phyloP scores from a whole-genome alignment of 2,113 vertebrate species.

The Origma solitaria region DNA sequence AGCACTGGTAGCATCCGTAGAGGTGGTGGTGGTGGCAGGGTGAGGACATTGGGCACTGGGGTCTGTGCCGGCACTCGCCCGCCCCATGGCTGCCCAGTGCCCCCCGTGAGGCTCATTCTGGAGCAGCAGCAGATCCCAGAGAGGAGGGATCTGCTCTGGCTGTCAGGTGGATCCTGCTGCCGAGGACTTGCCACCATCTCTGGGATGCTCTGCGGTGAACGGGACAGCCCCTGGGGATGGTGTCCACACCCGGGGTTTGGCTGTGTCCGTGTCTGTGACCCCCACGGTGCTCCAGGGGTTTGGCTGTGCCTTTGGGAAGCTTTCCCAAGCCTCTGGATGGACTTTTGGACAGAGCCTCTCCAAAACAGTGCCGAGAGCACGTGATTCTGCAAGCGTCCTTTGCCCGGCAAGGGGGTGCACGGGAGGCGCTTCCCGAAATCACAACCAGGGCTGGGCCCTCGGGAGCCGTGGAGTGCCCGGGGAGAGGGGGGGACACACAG shows the following conservation, averaged over 20 bases:
- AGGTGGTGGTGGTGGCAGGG: not conserved
- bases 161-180: not conserved
- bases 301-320: not conserved
- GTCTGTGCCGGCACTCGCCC: not conserved
- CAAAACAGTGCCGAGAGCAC: fast-evolving
- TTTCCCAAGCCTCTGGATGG: fast-evolving
- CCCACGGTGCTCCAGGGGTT: fast-evolving
- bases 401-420: not conserved
- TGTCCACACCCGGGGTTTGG: fast-evolving
- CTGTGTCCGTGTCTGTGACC: not conserved
- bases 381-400: not conserved
- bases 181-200: not conserved
- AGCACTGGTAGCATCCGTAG: not conserved
- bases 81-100: fast-evolving
- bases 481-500: not conserved
- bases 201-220: fast-evolving
- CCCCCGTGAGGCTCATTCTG: not conserved
- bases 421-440: not conserved
- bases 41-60: fast-evolving
- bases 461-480: fast-evolving
- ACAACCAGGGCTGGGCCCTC: not conserved
- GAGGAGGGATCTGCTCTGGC: not conserved
- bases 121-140: not conserved
- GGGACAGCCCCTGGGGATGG: fast-evolving
- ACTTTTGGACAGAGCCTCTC: not conserved